Evolutionary conservation across 35 echinoderm and acorn worm species (phyloP).

Genomic region (Heliocidaris tuberculata): DNA sequence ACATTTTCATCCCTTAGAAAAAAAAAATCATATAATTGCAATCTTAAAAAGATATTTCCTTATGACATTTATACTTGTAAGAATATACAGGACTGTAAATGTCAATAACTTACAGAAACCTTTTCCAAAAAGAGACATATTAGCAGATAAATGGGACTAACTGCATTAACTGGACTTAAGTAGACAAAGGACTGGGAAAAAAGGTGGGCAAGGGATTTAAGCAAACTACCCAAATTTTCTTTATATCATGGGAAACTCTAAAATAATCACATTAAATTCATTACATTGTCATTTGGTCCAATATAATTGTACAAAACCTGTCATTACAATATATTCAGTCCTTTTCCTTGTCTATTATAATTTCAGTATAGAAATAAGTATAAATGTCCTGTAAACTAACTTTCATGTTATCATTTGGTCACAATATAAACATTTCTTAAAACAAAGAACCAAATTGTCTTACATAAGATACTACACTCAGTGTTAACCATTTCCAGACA

Average conservation of each 20-base stretch:
- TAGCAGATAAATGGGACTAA: neutral
- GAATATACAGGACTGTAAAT: neutral
- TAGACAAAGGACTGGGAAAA: neutral
- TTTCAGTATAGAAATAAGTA: neutral
- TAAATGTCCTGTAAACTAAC: neutral
- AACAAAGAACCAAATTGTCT: neutral
- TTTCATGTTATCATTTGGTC: neutral
- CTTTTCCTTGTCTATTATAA: too few relatives aligned
- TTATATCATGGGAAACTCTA: too few relatives aligned
- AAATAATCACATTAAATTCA: neutral
- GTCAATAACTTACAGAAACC: neutral
- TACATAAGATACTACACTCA: neutral
- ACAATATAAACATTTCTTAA: neutral
- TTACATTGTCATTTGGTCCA: neutral
- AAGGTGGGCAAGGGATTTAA: neutral
- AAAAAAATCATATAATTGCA: neutral
- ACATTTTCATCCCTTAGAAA: neutral
- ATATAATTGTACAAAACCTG: neutral
- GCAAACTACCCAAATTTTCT: neutral
- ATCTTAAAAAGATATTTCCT: neutral
- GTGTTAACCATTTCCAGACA: neutral
- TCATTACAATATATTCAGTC: neutral
- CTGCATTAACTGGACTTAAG: neutral
- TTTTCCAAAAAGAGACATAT: neutral
- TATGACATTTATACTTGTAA: neutral